These are phyloP conservation scores for Pseudomyrmex cubaensis DNA, from an alignment of 1,140 invertebrate genomes.

Conservation along the genomic window DNA sequence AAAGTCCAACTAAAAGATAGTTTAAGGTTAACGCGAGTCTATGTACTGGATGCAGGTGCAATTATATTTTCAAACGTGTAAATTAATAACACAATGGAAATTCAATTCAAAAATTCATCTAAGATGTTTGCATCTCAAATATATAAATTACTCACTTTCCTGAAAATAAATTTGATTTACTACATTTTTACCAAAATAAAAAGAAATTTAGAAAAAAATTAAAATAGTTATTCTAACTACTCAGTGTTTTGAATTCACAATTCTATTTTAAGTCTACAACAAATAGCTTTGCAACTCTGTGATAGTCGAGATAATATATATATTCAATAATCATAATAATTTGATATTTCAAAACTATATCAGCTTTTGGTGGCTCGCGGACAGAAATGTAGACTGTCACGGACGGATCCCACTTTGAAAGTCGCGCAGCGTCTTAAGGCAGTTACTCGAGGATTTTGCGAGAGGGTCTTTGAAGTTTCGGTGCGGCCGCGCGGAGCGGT, in stretches of 20 bases:
- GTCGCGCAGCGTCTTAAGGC: conserved; percentile 67
- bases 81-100: no score
- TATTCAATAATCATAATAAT: background rate
- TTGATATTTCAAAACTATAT: conserved; percentile 1
- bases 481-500: conserved; percentile 33
- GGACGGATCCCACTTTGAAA: conserved; percentile 13
- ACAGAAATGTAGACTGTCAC: background rate
- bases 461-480: conserved; percentile 67
- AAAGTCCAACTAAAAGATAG: no score
- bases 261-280: background rate
- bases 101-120: no score
- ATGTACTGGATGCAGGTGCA: no score
- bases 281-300: background rate
- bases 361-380: background rate
- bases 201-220: background rate
- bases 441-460: conserved; percentile 70
- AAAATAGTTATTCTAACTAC: no score
- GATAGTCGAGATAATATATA: background rate
- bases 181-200: no score
- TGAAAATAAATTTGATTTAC: no score
- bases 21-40: no score
- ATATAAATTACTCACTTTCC: no score
- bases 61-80: no score
- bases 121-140: no score
- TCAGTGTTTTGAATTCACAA: no score